Evolutionary conservation across 2,797 vertebrate species (phyloP).

Genomic region (Australoheros facetus): DNA sequence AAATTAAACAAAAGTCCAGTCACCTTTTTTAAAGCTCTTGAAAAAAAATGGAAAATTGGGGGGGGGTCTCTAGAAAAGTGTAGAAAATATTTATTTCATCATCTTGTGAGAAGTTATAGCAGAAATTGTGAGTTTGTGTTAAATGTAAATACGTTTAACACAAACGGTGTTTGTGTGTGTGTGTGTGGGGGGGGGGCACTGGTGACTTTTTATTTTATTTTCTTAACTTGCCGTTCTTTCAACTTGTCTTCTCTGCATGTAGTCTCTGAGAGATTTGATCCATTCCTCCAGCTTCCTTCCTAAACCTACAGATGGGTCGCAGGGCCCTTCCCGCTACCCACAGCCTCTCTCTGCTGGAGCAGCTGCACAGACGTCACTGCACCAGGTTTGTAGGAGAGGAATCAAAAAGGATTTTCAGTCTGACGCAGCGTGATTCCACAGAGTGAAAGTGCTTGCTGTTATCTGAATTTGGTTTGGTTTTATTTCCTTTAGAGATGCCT

Average conservation of each 20-base stretch:
- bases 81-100: background rate
- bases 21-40: too few relatives aligned
- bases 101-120: background rate
- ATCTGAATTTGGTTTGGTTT: background rate
- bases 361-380: constrained; percentile 66
- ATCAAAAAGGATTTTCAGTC: background rate
- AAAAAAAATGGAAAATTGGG: too few relatives aligned
- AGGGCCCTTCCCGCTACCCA: constrained; percentile 72
- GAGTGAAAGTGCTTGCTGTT: background rate
- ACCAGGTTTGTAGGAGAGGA: constrained; percentile 69
- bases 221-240: background rate
- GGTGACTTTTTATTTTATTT: background rate
- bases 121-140: background rate
- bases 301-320: constrained; percentile 75
- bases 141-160: background rate
- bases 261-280: constrained; percentile 80
- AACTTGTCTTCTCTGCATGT: constrained; percentile 15
- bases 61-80: background rate
- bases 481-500: constrained; percentile 67
- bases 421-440: background rate
- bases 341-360: constrained; percentile 62
- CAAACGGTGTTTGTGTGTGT: background rate
- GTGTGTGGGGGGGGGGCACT: background rate
- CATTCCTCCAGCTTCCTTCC: constrained; percentile 69
- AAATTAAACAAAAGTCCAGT: too few relatives aligned